phyloP scores from a whole-genome alignment of 2,888 invertebrate species.

The Cheilosia pagana region DNA sequence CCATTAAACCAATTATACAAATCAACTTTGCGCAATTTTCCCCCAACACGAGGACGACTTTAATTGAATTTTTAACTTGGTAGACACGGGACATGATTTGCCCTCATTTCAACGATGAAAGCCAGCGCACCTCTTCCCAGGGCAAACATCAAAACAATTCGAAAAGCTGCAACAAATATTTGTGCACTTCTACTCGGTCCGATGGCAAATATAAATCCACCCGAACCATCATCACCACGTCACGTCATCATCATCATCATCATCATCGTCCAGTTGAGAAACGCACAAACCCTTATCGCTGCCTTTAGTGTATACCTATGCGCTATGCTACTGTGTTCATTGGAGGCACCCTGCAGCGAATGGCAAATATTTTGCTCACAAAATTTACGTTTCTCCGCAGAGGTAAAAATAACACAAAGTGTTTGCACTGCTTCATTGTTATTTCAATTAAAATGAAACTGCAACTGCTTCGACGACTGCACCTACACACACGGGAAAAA shows the following conservation, averaged over 20 bases:
- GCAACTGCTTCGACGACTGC: slow-evolving; percentile 47
- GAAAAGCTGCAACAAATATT: slow-evolving; percentile 66
- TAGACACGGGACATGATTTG: slow-evolving; percentile 53
- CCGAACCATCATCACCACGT: slow-evolving; percentile 28
- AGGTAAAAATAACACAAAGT: slow-evolving; percentile 74
- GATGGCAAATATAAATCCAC: slow-evolving; percentile 50
- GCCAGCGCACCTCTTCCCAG: slow-evolving; percentile 22
- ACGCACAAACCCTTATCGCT: slow-evolving; percentile 46
- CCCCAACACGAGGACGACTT: slow-evolving; percentile 2
- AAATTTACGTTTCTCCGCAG: slow-evolving; percentile 70
- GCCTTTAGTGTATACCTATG: slow-evolving; percentile 3
- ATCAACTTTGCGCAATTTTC: slow-evolving; percentile 10
- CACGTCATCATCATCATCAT: slow-evolving; percentile 50
- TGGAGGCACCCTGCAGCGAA: slow-evolving; percentile 61
- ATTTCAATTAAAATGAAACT: slow-evolving; percentile 74
- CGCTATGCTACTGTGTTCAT: neutral
- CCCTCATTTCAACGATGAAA: slow-evolving; percentile 39
- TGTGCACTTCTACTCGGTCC: slow-evolving; percentile 57
- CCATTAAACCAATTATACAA: slow-evolving; percentile 6
- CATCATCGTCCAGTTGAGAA: slow-evolving; percentile 35
- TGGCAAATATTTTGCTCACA: slow-evolving; percentile 69
- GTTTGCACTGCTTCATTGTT: slow-evolving; percentile 74
- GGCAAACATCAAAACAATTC: slow-evolving; percentile 65
- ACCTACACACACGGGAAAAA: neutral
- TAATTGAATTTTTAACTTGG: slow-evolving; percentile 61